Evolutionary conservation across 2,113 vertebrate species (phyloP), one percentile per base, ranked within the genome.

Genomic region (Scalopus aquaticus): DNA sequence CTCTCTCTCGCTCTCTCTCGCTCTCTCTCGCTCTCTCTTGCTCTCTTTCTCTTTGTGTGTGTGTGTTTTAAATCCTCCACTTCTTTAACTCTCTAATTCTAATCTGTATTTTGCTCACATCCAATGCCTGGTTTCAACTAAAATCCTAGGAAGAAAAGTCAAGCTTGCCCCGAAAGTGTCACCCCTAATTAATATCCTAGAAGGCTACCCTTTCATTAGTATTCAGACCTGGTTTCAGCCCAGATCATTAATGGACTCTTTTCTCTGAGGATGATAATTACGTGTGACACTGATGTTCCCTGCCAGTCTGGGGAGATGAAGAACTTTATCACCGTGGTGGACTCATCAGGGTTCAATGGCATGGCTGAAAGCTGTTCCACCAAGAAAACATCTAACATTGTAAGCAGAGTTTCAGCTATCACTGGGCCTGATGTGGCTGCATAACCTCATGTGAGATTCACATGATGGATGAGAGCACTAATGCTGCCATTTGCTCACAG

Each of bases 161-260:
- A 97, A 98, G 98, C 88, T 97, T 98, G 96, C 96, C 97, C 98
- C 98, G 97, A 96, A 98, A 98, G 98, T 98, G 98, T 98, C 98
- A 98, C 94, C 97, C 97, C 97, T 98, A 98, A 98, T 98, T 98
- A 98, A 97, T 98, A 98, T 98, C 98, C 97, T 97, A 95, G 46
- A 67, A 98, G 96, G 97, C 97, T 96, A 92, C 87, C 96, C 87
- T 79, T 95, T 98, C 97, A 98, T 98, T 98, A 98, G 96, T 60
- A 98, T 98, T 98, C 97, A 97, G 97, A 96, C 95, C 88, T 87
- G 91, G 74, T 97, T 97, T 97, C 96, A 94, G 97, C 96, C 96
- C 94, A 89, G 97, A 97, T 98, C 49, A 67, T 98, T 98, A 98
- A 98, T 97, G 97, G 98, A 93, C 93, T 98, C 72, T 10, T 90